phyloP scores from a whole-genome alignment of 2,797 vertebrate genomes.

The Coregonus suidteri region DNA sequence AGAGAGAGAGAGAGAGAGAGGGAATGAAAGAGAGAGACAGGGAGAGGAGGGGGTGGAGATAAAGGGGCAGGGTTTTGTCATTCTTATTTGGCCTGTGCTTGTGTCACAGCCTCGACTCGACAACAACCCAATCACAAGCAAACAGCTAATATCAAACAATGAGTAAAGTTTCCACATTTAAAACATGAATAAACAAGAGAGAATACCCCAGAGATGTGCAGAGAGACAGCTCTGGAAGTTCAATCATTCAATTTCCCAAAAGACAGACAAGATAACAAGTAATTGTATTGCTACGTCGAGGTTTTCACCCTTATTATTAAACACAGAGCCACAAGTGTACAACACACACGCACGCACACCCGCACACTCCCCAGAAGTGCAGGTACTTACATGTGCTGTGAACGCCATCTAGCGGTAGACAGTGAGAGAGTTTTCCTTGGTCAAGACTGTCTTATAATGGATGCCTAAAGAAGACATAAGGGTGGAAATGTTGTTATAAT shows the following conservation, averaged over 20 bases:
- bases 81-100: slow-evolving; percentile 33
- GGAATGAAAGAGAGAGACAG: no score
- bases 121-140: background rate
- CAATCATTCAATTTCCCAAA: background rate
- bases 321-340: no score
- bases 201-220: slow-evolving; percentile 15
- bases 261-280: background rate
- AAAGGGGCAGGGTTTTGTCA: slow-evolving; percentile 9
- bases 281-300: background rate
- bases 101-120: slow-evolving; percentile 16
- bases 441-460: no score
- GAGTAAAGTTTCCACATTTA: slow-evolving; percentile 30
- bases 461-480: no score
- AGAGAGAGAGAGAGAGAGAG: no score
- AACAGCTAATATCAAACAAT: background rate
- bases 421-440: no score
- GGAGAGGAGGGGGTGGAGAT: background rate
- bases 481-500: no score
- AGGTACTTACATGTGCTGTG: no score
- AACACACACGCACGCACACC: no score
- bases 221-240: background rate
- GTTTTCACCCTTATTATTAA: background rate
- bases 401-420: no score
- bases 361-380: no score
- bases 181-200: slow-evolving; percentile 37